Base-by-base conservation (phyloP, 1,140 invertebrate species). In the Papilio dardanus region DNA sequence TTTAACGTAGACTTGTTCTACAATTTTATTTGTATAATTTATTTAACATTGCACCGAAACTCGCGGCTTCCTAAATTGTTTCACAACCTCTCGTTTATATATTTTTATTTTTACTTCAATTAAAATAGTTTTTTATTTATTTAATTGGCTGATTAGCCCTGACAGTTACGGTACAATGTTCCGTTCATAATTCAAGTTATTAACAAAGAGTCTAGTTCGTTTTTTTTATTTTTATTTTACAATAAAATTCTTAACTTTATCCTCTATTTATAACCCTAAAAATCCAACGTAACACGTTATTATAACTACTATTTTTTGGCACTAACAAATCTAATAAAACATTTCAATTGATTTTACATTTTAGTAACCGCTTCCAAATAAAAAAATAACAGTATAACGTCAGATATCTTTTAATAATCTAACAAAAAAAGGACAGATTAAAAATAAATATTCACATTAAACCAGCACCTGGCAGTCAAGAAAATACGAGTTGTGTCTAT, bases 171-270 rank as follows among this genome's bases (percentile, higher is more conserved):
- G 78, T 81, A 79, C 85, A 80, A 83, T 83, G 81, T 73, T 62
- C n/a, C 74, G 65, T 76, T 76, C 78, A 83, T 83, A 80, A 81
- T 90, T 89, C 85, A 84, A 76, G 68, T 87, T 89, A 88, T 89
- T 91, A 92, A 93, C 86, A 92, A 90, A 87, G 82, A 86, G 81
- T 86, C 90, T 93, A 92, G 86, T 92, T 93, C 90, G 91, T 91
- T 91, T 88, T 83, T 85, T 88, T 86, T 84, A 81, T 84, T 83
- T 81, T 84, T 77, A 86, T 86, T 91, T 88, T 91, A 91, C 86
- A 89, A 90, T 92, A 90, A 86, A 87, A 85, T 84, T 87, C 83
- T 88, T 86, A 88, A 86, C 82, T 85, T 92, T 86, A 88, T 84
- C 79, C 69, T 84, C 87, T 83, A 91, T 86, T 88, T 86, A 88